Conservation (phyloP, 1,140 invertebrate species). For the Heliconius hermathena region DNA sequence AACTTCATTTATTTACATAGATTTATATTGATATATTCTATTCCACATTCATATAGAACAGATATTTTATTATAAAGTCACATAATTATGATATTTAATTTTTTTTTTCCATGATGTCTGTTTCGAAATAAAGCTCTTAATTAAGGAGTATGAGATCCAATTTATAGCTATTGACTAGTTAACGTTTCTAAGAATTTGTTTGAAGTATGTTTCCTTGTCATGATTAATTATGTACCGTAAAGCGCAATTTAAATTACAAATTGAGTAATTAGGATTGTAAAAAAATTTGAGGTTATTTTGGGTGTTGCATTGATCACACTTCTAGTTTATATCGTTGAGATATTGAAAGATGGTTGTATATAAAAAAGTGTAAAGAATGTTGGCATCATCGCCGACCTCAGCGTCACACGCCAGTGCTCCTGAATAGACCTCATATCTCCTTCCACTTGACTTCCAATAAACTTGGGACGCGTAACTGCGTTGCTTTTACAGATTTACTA, state of each 20-base stretch:
- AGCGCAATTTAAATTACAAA: conserved; percentile 30
- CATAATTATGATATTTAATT: neutral
- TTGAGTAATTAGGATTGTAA: conserved; percentile 25
- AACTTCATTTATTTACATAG: neutral
- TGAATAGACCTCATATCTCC: conserved; percentile 73
- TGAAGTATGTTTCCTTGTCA: conserved; percentile 21
- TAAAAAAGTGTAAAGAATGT: conserved; percentile 60
- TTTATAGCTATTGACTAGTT: conserved; percentile 13
- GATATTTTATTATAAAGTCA: neutral
- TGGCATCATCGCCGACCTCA: conserved; percentile 67
- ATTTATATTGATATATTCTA: neutral
- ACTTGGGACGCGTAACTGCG: conserved; percentile 25
- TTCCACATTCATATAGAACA: neutral
- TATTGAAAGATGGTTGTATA: neutral
- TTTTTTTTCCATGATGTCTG: neutral
- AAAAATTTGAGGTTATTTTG: conserved; percentile 16
- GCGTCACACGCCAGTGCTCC: conserved; percentile 75
- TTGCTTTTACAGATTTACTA: conserved; percentile 3
- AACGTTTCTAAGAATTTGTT: conserved; percentile 21
- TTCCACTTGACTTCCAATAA: conserved; percentile 52
- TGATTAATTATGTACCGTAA: conserved; percentile 30
- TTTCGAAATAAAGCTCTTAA: neutral
- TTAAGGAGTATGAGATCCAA: conserved; percentile 8
- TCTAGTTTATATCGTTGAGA: neutral
- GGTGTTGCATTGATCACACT: conserved; percentile 8